These are phyloP conservation scores for Amphipyra berbera DNA, from an alignment of 2,888 invertebrate genomes.

Conservation along the genomic window DNA sequence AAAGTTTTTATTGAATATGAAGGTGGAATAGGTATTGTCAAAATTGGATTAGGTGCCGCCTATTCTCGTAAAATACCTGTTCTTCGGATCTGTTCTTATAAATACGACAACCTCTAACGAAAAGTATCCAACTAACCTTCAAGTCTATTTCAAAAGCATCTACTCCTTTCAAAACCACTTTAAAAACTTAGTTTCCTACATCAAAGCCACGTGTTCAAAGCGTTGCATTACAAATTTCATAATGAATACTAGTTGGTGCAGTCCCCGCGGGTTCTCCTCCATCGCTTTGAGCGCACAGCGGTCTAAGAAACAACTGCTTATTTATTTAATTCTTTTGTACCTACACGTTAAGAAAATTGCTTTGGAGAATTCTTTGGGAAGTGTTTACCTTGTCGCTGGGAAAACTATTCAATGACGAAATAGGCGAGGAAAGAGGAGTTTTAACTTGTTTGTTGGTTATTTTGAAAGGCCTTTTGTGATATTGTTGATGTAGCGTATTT, in stretches of 20 bases:
- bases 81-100: too few species aligned
- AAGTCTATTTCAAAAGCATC: conserved; percentile 17
- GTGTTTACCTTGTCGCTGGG: conserved; percentile 52
- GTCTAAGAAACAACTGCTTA: conserved; percentile 59
- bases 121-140: too few species aligned
- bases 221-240: conserved; percentile 70
- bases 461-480: too few species aligned
- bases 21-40: too few species aligned
- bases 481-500: too few species aligned
- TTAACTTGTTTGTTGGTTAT: not conserved
- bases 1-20: too few species aligned
- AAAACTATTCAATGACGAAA: conserved; percentile 37
- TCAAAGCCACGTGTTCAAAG: conserved; percentile 52
- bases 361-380: conserved; percentile 58
- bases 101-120: too few species aligned
- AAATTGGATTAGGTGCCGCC: too few species aligned
- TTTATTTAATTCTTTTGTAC: conserved; percentile 71
- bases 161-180: conserved; percentile 18
- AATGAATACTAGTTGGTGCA: conserved; percentile 58
- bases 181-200: conserved; percentile 39
- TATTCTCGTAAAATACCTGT: too few species aligned
- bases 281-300: conserved; percentile 49
- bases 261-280: conserved; percentile 40
- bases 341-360: conserved; percentile 64
- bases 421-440: too few species aligned